Base-by-base conservation (phyloP, 2,888 invertebrate species). In the Agrilus mali region DNA sequence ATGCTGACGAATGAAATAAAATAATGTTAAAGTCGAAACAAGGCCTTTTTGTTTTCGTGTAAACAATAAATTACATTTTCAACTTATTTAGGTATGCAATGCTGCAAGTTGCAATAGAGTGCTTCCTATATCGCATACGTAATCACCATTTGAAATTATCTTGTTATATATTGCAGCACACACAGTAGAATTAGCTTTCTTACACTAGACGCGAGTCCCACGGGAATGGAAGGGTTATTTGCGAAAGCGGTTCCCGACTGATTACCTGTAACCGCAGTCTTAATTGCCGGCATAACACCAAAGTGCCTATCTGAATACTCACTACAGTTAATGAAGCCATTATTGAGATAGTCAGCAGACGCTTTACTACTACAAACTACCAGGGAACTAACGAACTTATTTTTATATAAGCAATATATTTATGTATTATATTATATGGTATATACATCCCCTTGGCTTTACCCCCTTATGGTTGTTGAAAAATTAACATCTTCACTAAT, bases 191-290 rank as follows among this genome's bases (percentile, higher is more conserved):
- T 46, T 46, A 48, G 44, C 27, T 32, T 15, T 40, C 14, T 31
- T 38, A 31, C 27, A 16, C n/a, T 22, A 20, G 20, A 42, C 38
- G 37, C 7, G 15, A 32, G 36, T 40, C 50, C 45, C 51, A 34
- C 16, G 50, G 42, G 52, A 40, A 22, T 34, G 38, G 35, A 40
- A 42, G 46, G 45, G 47, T 47, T 49, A 48, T 43, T 47, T 48
- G 54, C 53, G 50, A 48, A 48, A 48, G 55, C 53, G 58, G 59
- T 55, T 59, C 55, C 52, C 57, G 61, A 58, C 60, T 64, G 61
- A 63, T 64, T 64, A 63, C 61, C 61, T 57, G 58, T 58, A 58
- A 62, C 64, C 64, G 59, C 64, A 63, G 56, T 55, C 60, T 59
- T 64, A 64, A 64, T 64, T 64, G 56, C 58, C 50, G 52, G 60